Base-by-base conservation (phyloP, 2,888 invertebrate species). In the Crematogaster levior region DNA sequence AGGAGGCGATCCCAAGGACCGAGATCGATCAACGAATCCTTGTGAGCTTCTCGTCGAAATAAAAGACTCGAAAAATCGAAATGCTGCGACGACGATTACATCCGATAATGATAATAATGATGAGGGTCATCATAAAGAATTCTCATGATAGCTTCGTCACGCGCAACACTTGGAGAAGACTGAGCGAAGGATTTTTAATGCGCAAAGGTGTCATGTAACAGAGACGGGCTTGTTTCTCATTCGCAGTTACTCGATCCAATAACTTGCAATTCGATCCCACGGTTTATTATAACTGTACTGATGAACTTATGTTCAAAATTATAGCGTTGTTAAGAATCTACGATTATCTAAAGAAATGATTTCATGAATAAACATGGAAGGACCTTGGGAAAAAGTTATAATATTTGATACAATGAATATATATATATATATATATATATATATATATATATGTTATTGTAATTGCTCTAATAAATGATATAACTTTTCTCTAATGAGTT, bases 201-300 rank as follows among this genome's bases (percentile, higher is more conserved):
- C 46, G 63, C 43, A 4, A 34, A 63, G 60, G 60, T 83, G 60
- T 48, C 80, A 80, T 80, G 46, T 60, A 56, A 79, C 70, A 79
- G 77, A 70, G 77, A 79, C 70, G 77, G 70, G 77, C 53, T 56
- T 63, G 53, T 21, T 24, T 40, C 43, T 68, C 21, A 24, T 21
- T 48, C 12, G 10, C 9, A 15, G 40, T 74, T 27, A 40, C 27
- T 40, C 65, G 27, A 51, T 27, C 24, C 27, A 63, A 40, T 24
- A 63, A 65, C 40, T 77, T 21, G 27, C 6, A 53, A 77, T 40
- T 61, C 34, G 27, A 63, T n/a, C 24, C 9, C 7, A 37, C 27
- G 12, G 0, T 30, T 56, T 63, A 65, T 27, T 51, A 48, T 7
- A 9, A 18, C 12, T n/a, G 9, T 65, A 65, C 4, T 4, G 12